Base-by-base conservation (phyloP, 1,140 invertebrate species). In the Aporrectodea caliginosa region DNA sequence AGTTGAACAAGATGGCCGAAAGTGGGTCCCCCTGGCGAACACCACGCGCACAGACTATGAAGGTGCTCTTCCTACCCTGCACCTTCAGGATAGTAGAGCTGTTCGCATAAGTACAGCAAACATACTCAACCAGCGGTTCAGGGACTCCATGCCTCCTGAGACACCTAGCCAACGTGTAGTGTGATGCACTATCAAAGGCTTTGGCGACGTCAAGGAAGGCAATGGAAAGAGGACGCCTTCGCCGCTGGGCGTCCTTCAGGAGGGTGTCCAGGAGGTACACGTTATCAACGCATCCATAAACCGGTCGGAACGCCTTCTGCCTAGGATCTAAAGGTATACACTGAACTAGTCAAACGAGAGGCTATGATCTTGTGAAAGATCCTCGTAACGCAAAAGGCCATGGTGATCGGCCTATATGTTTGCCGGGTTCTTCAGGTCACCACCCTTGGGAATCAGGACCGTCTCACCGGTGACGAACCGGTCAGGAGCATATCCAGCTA, bases 321-420 rank as follows among this genome's bases (percentile, higher is more conserved):
- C 2, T 30, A 1, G 1, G n/a, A 70, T 70, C 69, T 1, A 70
- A 16, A 27, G 69, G 69, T 30, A n/a, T n/a, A n/a, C n/a, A n/a
- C 27, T 70, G 27, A n/a, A 1, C 31, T 30, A 70, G 31, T n/a
- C 1, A 70, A 30, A 1, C 69, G 69, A 70, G 2, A 27, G 31
- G 69, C 69, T 30, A 70, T 27, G 27, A 70, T 30, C n/a, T n/a
- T n/a, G n/a, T n/a, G n/a, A n/a, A n/a, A n/a, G n/a, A n/a, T n/a
- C n/a, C n/a, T n/a, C n/a, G 1, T 89, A 88, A 90, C 89, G 87
- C 90, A 89, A 88, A 88, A 89, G 90, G 88, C 88, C 85, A 74
- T 14, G 0, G 73, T 14, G 1, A 74, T 74, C 1, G 73, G 73
- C 12, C 33, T 27, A 1, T 27, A 31, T n/a, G 6, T 74, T 33